Percentiles rank a stretch among this genome's conserved stretches.
These are phyloP conservation scores for Dendroctonus ponderosae DNA, from an alignment of 1,140 invertebrate species.

Conservation along the genomic window DNA sequence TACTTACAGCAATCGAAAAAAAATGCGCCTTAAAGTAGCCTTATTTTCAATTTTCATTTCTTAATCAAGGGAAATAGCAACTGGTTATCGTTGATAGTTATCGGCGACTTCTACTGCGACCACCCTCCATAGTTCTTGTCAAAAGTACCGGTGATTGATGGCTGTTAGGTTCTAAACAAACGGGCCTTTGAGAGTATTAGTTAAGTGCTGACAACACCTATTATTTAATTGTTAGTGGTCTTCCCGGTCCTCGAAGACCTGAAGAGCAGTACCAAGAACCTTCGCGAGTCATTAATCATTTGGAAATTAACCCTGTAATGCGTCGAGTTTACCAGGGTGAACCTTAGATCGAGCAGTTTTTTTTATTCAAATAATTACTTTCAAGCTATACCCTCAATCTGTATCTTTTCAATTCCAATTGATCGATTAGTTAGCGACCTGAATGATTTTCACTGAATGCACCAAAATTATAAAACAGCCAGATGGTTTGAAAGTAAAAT, in stretches of 20 bases:
- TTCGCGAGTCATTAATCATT: conserved; percentile 19
- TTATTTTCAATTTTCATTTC: no score
- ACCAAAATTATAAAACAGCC: no score
- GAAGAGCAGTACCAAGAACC: conserved; percentile 16
- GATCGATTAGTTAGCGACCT: no score
- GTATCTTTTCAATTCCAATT: no score
- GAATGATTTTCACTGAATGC: no score
- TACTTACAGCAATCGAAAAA: no score
- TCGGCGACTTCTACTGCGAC: background rate
- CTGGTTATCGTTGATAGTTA: conserved; percentile 13
- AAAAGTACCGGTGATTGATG: conserved; percentile 25
- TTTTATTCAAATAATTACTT: no score
- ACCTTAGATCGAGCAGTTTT: no score
- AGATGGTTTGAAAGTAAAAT: no score
- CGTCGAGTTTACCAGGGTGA: no score
- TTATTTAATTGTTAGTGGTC: conserved; percentile 31
- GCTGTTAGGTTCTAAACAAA: conserved; percentile 29
- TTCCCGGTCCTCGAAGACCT: conserved; percentile 16
- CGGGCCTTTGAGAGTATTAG: conserved; percentile 33
- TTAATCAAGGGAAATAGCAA: background rate
- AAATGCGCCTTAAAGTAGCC: no score
- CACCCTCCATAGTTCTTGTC: conserved; percentile 9
- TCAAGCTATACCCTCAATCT: no score
- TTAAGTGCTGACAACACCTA: conserved; percentile 35
- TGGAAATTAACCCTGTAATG: conserved; percentile 12